Base-by-base conservation (phyloP, 2,113 vertebrate genomes). In the Pungitius pungitius region DNA sequence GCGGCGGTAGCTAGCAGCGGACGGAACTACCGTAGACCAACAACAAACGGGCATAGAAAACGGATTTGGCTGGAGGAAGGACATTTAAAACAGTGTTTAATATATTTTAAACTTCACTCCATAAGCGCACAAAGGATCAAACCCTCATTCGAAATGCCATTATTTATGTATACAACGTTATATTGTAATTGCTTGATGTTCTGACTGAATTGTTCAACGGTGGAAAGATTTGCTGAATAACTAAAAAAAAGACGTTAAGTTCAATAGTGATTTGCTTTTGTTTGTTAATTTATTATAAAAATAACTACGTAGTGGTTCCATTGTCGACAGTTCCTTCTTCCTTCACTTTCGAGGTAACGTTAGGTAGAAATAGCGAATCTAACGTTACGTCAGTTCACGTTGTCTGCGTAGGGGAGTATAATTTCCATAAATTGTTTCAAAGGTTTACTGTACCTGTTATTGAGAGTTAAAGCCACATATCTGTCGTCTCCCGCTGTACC, bases 401-500 rank as follows among this genome's bases (percentile, higher is more conserved):
- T 22, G 1, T 54, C 8, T 22, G 24, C 15, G 8, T n/a, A 35
- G 1, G 22, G 6, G 2, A 11, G 20, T 14, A 20, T 14, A 0
- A 52, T 7, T 14, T 11, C 1, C 26, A 40, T 13, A 4, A 47
- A 47, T 6, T 2, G 49, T 2, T 1, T 18, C 0, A 67, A 54
- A 35, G 2, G 15, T 69, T 43, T 11, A 10, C 11, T 39, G 2
- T 84, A 92, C 89, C 89, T 87, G 78, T 79, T 74, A 2, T 8
- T 18, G 37, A 6, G 9, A 18, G 22, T 90, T 86, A 92, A 56
- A 89, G 79, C 88, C 82, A 69, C 91, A 91, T 90, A 67, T 78
- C 79, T 73, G 24, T 55, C 60, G 22, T 72, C 17, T 8, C 51
- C 39, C 20, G 39, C 18, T 61, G 59, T 42, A 6, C 2, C 18